Conservation (phyloP, 1,140 invertebrate genomes). For the Caerostris darwini region DNA sequence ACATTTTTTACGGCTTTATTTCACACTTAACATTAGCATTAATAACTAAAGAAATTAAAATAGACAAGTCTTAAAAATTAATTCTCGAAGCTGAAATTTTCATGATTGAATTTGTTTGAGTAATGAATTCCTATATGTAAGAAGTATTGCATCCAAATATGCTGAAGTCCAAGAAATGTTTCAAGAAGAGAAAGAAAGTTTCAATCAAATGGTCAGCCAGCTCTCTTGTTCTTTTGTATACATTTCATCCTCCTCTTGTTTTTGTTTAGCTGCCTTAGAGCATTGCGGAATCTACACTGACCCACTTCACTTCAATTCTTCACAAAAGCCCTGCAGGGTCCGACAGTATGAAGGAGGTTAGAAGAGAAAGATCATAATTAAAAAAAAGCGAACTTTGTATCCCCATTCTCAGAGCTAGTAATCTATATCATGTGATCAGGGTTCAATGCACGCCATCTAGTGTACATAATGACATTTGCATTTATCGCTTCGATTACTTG, state of each 20-base stretch:
- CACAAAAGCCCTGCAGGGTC: constrained; percentile 59
- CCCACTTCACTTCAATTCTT: constrained; percentile 56
- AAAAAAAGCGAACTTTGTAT: constrained; percentile 60
- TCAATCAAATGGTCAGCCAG: constrained; percentile 18
- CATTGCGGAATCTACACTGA: constrained; percentile 48
- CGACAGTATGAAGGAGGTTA: constrained; percentile 29
- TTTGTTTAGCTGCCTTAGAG: constrained; percentile 9
- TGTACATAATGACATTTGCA: constrained; percentile 37
- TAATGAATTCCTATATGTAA: too few species aligned
- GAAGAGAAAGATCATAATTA: constrained; percentile 58
- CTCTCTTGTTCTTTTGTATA: constrained; percentile 43
- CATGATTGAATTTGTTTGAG: too few species aligned
- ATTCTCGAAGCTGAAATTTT: too few species aligned
- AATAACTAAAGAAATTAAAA: too few species aligned
- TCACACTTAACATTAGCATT: too few species aligned
- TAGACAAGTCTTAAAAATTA: too few species aligned
- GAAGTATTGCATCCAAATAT: too few species aligned
- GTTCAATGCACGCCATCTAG: constrained; percentile 69
- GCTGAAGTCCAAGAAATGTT: too few species aligned
- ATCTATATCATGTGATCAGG: constrained; percentile 71
- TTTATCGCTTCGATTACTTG: constrained; percentile 9
- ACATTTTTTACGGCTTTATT: too few species aligned
- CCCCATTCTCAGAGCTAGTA: constrained; percentile 50
- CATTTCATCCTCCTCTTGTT: constrained; percentile 42
- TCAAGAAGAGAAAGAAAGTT: constrained; percentile 7